Evolutionary conservation across 2,888 invertebrate species (phyloP).

Genomic region (Elmis aenea): DNA sequence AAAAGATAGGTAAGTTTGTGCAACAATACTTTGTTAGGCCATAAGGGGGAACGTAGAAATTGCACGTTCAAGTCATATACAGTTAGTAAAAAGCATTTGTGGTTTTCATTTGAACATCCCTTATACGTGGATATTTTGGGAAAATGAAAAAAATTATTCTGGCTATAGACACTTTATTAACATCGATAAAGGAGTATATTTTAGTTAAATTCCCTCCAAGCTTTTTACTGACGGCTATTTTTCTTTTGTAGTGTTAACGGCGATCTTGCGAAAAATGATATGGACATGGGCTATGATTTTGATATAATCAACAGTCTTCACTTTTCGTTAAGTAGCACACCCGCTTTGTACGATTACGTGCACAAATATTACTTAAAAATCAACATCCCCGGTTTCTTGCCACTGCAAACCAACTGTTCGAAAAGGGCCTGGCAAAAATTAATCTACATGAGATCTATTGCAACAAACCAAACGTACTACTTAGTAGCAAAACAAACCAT

Average conservation of each 20-base stretch:
- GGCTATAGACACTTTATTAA: no score
- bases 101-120: no score
- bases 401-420: constrained; percentile 60
- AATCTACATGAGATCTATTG: constrained; percentile 58
- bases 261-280: constrained; percentile 22
- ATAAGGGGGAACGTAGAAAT: no score
- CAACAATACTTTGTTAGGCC: no score
- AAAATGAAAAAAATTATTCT: no score
- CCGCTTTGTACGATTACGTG: constrained; percentile 56
- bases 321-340: constrained; percentile 51
- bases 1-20: constrained; percentile 37
- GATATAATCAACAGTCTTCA: constrained; percentile 42
- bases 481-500: constrained; percentile 64
- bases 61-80: no score
- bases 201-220: no score
- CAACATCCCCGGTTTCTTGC: constrained; percentile 59
- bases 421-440: constrained; percentile 60
- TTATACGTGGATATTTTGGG: no score
- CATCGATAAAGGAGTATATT: no score
- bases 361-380: constrained; percentile 64
- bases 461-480: constrained; percentile 55
- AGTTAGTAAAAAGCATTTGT: no score
- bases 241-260: no score
- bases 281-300: constrained; percentile 37
- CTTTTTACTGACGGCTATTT: no score